Conservation (phyloP, 2,797 vertebrate species). For the Sebastiscus tertius region DNA sequence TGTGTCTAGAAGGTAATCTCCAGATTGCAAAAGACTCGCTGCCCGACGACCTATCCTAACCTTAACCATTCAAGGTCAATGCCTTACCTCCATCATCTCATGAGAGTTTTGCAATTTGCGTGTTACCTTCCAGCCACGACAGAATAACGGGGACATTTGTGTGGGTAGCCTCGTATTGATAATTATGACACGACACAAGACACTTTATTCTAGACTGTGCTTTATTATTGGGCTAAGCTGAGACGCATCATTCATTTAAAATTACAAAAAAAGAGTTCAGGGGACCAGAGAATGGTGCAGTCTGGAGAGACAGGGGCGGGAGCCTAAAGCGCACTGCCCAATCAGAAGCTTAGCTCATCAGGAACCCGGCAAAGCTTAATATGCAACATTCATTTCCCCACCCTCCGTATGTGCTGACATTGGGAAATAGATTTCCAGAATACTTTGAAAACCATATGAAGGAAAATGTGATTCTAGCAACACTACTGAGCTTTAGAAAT, state of each 20-base stretch:
- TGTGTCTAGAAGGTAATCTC: too few species aligned
- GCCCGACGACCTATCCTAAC: too few species aligned
- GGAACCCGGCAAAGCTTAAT: conserved; percentile 80
- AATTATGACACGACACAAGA: conserved; percentile 74
- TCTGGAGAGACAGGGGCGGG: conserved; percentile 89
- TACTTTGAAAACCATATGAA: conserved; percentile 77
- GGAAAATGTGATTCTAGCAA: conserved; percentile 73
- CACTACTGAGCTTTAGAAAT: conserved; percentile 66
- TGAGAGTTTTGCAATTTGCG: too few species aligned
- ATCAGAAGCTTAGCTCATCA: conserved; percentile 82
- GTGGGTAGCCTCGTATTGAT: neutral
- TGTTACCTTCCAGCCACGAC: too few species aligned
- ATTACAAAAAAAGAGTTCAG: conserved; percentile 98
- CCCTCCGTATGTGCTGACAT: conserved; percentile 78
- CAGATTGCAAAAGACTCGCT: too few species aligned
- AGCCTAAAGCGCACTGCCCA: conserved; percentile 88
- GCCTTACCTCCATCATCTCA: too few species aligned
- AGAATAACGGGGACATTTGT: neutral
- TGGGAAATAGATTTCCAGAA: conserved; percentile 78
- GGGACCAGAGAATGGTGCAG: conserved; percentile 94
- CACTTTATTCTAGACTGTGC: conserved; percentile 98
- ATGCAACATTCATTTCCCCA: conserved; percentile 80
- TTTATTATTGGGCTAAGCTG: conserved; percentile 99
- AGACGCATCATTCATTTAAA: conserved; percentile 99
- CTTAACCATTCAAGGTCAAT: too few species aligned